Evolutionary conservation across 2,888 invertebrate genomes (phyloP).

Genomic region (Homarus gammarus): DNA sequence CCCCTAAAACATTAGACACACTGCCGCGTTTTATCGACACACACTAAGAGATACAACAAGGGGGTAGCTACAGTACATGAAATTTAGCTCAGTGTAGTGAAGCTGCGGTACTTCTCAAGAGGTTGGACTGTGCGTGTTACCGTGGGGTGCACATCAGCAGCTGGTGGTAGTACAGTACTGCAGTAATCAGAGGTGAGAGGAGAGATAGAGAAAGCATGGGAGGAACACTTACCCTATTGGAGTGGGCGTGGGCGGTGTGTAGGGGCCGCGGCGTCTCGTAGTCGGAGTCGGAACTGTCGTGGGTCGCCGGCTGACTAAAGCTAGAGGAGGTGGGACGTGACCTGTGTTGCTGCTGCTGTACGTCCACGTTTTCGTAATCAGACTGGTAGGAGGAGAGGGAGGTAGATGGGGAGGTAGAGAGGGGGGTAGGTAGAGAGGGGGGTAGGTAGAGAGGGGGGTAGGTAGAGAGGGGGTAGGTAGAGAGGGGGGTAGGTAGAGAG

Average conservation of each 20-base stretch:
- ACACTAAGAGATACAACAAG: too few species aligned
- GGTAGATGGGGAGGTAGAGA: neutral
- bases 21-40: too few species aligned
- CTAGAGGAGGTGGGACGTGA: neutral
- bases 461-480: too few species aligned
- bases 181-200: neutral
- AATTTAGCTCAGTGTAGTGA: too few species aligned
- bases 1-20: too few species aligned
- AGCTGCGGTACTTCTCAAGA: too few species aligned
- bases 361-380: slow-evolving; percentile 49
- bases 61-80: too few species aligned
- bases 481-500: neutral
- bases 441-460: too few species aligned
- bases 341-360: slow-evolving; percentile 21
- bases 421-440: neutral
- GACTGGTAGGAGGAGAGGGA: slow-evolving; percentile 8
- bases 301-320: neutral
- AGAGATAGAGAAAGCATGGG: neutral
- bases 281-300: slow-evolving; percentile 62
- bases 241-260: slow-evolving; percentile 34
- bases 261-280: slow-evolving; percentile 41
- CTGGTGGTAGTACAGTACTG: too few species aligned
- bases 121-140: too few species aligned
- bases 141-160: too few species aligned
- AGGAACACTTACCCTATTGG: slow-evolving; percentile 54